Percentiles rank a stretch among this genome's conserved stretches.
phyloP scores from a whole-genome alignment of 2,113 vertebrate species.

The Melanerpes formicivorus region DNA sequence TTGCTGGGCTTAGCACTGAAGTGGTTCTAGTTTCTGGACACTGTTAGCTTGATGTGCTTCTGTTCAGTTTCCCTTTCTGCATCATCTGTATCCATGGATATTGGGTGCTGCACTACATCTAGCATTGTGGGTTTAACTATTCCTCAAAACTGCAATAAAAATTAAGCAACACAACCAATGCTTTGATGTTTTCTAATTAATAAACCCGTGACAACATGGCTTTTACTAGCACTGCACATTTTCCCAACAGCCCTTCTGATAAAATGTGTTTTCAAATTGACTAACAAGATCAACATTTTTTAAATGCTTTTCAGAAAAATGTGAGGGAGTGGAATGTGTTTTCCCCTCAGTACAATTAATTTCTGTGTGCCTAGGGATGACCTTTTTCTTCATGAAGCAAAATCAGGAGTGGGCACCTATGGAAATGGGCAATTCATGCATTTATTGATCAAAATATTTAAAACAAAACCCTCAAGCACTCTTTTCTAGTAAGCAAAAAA shows the following conservation, averaged over 20 bases:
- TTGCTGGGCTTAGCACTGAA: background rate
- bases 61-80: background rate
- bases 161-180: background rate
- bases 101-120: background rate
- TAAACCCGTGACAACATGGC: constrained; percentile 25
- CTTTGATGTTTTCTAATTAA: constrained; percentile 34
- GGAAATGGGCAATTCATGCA: constrained; percentile 14
- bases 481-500: constrained; percentile 24
- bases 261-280: constrained; percentile 25
- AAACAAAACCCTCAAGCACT: background rate
- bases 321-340: background rate
- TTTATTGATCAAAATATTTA: constrained; percentile 15
- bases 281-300: background rate
- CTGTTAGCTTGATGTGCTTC: background rate
- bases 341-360: background rate
- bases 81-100: background rate
- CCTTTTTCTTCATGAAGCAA: background rate
- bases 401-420: background rate
- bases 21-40: background rate
- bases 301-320: background rate
- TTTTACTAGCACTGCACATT: background rate
- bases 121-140: background rate
- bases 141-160: constrained; percentile 13
- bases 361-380: background rate
- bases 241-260: background rate